Base-by-base conservation (phyloP, 1,140 invertebrate species). In the Pachypsylla venusta region DNA sequence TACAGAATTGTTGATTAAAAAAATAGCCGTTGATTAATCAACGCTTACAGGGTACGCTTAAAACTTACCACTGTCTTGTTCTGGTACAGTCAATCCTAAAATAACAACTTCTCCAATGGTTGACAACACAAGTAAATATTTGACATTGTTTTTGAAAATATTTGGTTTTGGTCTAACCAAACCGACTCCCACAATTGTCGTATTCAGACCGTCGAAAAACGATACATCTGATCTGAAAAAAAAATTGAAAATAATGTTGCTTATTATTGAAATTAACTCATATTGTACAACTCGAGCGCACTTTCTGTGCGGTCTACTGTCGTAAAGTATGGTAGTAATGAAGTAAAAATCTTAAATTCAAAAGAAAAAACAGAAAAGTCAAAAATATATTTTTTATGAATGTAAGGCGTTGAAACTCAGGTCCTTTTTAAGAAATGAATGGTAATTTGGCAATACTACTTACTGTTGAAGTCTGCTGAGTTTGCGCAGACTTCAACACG, bases 61-160 rank as follows among this genome's bases (percentile, higher is more conserved):
- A 61, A 59, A 68, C 68, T 65, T 73, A 75, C 76, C 73, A 66
- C 77, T 73, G 61, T 66, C 65, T 54, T 72, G 70, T 61, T 75
- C 73, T 26, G 71, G 72, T 63, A 85, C 78, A 40, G 76, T 80
- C 57, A 91, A 82, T 67, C 89, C 91, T 63, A 96, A 76, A 14
- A 97, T 82, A 59, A 93, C 83, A 63, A 98, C 89, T 75, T 98
- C 93, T 48, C 91, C 83, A 57, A 90, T 85, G 19, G 95, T 98
- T 25, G 92, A 88, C 35, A 98, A 71, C 59, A 93, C 81, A 19
- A 98, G 74, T 30, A 98, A 75, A 74, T 93, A 89, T 74, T 90
- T 88, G n/a, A 98, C 90, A 70, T 91, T 89, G 64, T 78, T 78
- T 68, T 93, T 87, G 71, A 96, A 92, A 16, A 93, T 84, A 67